Evolutionary conservation across 2,888 invertebrate genomes (phyloP), one percentile per base, ranked within the genome.

Genomic region (Miltochrista miniata): DNA sequence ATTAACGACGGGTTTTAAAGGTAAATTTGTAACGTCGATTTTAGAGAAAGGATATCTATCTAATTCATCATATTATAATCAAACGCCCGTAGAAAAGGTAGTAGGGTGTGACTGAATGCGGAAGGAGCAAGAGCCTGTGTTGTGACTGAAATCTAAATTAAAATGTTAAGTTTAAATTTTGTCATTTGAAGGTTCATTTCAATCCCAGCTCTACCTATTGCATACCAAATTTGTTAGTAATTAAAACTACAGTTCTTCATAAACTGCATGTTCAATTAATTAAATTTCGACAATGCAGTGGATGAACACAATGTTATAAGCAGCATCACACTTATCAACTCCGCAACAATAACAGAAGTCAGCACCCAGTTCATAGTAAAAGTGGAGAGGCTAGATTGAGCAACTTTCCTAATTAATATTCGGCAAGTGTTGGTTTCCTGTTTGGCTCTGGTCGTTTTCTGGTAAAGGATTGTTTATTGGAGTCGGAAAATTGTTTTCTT

Each of bases 391-490:
- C 54, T 60, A 64, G 70, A 72, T 65, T 63, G 73, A 67, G 71
- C 70, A 45, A 45, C 67, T 74, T 76, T 76, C 79, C 74, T 81
- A 82, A 84, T 83, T 83, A 81, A 70, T 74, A 70, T 79, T 78
- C 69, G 60, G 54, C 74, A 79, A 79, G 72, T 74, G 70, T 51
- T 59, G 54, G 68, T 70, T 69, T 70, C 62, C 70, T 62, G 76
- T 72, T 73, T 70, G 57, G 65, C 68, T 61, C 58, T 40, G 48
- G 1, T 41, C 51, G 15, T 39, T 49, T 62, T 55, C 34, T 2
- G 9, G 56, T 59, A 59, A 59, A 62, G 38, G 65, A 35, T 7
- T 1, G 13, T 37, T 45, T 0, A 36, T 66, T 68, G 8, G 46
- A 37, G 10, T 31, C 34, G 13, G 30, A 33, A 1, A 1, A 11